Conservation (phyloP, 1,140 invertebrate genomes). For the Papilio machaon region DNA sequence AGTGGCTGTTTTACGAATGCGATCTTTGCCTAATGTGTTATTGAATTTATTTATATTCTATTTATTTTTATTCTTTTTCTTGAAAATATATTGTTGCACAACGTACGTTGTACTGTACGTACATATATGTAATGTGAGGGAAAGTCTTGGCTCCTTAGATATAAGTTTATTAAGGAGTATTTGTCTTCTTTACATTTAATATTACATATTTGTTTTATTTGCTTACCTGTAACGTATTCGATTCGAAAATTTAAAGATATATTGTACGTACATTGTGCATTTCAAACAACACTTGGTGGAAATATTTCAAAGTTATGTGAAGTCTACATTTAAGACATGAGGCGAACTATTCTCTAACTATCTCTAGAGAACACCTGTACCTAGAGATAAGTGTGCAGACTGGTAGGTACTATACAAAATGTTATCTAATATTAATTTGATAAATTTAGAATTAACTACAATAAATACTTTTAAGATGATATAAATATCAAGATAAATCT, state of each 20-base stretch:
- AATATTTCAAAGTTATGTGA: conserved; percentile 4
- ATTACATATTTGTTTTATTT: too few relatives aligned
- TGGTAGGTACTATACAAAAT: neutral
- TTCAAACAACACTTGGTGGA: neutral
- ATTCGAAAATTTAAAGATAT: neutral
- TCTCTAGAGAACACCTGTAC: conserved; percentile 13
- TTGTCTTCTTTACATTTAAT: neutral
- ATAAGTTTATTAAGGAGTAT: neutral
- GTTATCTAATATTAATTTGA: too few relatives aligned
- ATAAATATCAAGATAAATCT: too few relatives aligned
- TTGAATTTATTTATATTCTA: neutral
- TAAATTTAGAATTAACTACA: too few relatives aligned
- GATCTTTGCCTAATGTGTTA: neutral
- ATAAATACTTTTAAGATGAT: too few relatives aligned
- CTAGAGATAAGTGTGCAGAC: neutral
- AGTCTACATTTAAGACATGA: neutral
- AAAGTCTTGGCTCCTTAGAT: neutral
- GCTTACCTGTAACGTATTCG: neutral
- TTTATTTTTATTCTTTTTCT: too few relatives aligned
- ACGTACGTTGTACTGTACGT: too few relatives aligned
- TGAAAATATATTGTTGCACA: too few relatives aligned
- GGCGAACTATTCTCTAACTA: conserved; percentile 12
- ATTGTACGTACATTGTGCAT: neutral
- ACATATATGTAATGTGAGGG: too few relatives aligned
- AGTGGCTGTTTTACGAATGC: neutral